phyloP scores from a whole-genome alignment of 2,888 invertebrate genomes.

The Acleris emargana region DNA sequence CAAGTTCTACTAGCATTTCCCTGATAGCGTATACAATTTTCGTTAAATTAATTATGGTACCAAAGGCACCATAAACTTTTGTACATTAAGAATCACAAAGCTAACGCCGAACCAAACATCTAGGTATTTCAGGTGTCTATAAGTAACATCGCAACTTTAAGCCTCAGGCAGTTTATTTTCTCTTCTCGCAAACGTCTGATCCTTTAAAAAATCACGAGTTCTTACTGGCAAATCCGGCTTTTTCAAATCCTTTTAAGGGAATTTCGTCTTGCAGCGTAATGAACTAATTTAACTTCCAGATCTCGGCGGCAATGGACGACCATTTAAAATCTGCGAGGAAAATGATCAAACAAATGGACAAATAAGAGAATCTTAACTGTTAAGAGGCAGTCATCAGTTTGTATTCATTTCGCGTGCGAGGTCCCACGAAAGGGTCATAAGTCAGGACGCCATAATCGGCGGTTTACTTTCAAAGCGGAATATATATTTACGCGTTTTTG shows the following conservation, averaged over 20 bases:
- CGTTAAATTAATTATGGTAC: no score
- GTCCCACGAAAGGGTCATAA: slow-evolving; percentile 38
- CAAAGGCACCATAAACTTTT: no score
- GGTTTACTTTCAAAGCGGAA: not conserved
- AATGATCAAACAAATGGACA: slow-evolving; percentile 52
- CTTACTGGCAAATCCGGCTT: slow-evolving; percentile 32
- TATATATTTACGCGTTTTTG: not conserved
- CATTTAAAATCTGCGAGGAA: slow-evolving; percentile 52
- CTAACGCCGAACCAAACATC: not conserved
- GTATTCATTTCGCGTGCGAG: slow-evolving; percentile 54
- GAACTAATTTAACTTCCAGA: slow-evolving; percentile 58
- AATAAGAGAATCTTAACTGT: slow-evolving; percentile 47
- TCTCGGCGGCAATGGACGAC: slow-evolving; percentile 52
- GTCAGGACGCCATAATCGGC: slow-evolving; percentile 20
- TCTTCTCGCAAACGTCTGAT: slow-evolving; percentile 8
- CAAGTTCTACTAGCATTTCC: no score
- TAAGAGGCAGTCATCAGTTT: slow-evolving; percentile 45
- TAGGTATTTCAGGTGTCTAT: not conserved
- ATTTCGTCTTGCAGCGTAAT: slow-evolving; percentile 51
- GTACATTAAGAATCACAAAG: not conserved
- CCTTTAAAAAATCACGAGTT: slow-evolving; percentile 24
- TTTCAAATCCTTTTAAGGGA: slow-evolving; percentile 40
- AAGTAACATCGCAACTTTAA: not conserved
- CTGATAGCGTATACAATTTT: no score
- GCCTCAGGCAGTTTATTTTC: not conserved